Evolutionary conservation across 2,888 invertebrate genomes (phyloP).

Genomic region (Teleiodes luculella): DNA sequence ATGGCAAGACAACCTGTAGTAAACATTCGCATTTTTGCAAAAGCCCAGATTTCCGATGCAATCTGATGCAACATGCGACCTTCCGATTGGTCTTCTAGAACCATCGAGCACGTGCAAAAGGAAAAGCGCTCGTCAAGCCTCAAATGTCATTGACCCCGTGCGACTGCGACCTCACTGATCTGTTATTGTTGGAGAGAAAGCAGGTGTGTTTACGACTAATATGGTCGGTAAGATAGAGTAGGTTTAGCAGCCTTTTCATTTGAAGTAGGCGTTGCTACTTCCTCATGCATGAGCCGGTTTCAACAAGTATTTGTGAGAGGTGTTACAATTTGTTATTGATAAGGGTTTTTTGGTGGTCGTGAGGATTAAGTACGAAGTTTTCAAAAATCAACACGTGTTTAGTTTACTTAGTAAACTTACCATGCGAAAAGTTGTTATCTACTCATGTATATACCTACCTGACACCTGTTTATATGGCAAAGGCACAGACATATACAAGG

Average conservation of each 20-base stretch:
- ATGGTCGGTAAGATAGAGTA: neutral
- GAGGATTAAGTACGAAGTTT: no score
- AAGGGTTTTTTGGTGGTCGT: no score
- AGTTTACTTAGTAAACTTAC: no score
- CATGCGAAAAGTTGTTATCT: no score
- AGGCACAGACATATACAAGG: no score
- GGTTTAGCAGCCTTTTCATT: neutral
- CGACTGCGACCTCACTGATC: neutral
- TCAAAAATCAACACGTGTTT: no score
- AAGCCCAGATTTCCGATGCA: neutral
- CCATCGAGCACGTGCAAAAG: neutral
- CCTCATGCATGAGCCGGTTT: no score
- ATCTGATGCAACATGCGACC: conserved; percentile 1
- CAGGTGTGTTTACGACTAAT: neutral
- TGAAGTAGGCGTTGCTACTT: neutral
- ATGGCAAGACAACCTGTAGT: neutral
- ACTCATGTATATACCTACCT: no score
- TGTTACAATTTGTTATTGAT: no score
- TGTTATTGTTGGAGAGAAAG: neutral
- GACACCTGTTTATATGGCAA: no score
- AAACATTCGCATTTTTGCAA: neutral
- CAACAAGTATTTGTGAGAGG: no score
- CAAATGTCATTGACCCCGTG: conserved; percentile 4
- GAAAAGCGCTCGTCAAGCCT: neutral
- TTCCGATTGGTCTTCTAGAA: neutral